Percentiles rank a stretch among this genome's conserved stretches.
Evolutionary conservation across 2,797 vertebrate species (phyloP).

Genomic region (Macroramphosus scolopax): DNA sequence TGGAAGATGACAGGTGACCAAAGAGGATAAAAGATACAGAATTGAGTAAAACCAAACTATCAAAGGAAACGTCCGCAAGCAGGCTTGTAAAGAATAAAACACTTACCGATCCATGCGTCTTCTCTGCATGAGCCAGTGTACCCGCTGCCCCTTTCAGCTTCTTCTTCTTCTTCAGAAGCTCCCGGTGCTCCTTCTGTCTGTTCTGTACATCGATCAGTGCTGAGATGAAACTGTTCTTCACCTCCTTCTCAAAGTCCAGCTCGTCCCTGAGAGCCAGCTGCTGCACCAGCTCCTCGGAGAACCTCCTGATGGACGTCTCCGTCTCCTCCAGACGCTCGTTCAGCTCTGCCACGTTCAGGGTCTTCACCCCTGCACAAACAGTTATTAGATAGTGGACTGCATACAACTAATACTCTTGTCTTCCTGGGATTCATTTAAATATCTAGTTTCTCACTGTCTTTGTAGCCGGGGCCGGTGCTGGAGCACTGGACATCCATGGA

Average conservation of each 20-base stretch:
- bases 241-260: slow-evolving; percentile 97
- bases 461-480: slow-evolving; percentile 77
- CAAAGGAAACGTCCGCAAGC: background rate
- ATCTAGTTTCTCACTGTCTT: slow-evolving; percentile 92
- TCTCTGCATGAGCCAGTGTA: slow-evolving; percentile 61
- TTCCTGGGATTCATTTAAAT: background rate
- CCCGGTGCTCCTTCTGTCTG: slow-evolving; percentile 91
- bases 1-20: background rate
- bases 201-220: slow-evolving; percentile 96
- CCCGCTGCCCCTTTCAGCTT: slow-evolving; percentile 81
- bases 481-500: slow-evolving; percentile 84
- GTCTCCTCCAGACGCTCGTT: slow-evolving; percentile 87
- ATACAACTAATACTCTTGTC: background rate
- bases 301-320: slow-evolving; percentile 85
- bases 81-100: background rate
- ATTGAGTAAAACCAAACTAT: background rate
- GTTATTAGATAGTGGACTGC: background rate
- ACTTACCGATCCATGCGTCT: slow-evolving; percentile 80
- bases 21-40: background rate
- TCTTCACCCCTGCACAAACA: slow-evolving; percentile 79
- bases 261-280: slow-evolving; percentile 95
- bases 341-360: slow-evolving; percentile 81
- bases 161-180: slow-evolving; percentile 90
- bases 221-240: slow-evolving; percentile 98
- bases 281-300: slow-evolving; percentile 92